Evolutionary conservation across 1,140 invertebrate genomes (phyloP).

Genomic region (Holcopasites calliopsidis): DNA sequence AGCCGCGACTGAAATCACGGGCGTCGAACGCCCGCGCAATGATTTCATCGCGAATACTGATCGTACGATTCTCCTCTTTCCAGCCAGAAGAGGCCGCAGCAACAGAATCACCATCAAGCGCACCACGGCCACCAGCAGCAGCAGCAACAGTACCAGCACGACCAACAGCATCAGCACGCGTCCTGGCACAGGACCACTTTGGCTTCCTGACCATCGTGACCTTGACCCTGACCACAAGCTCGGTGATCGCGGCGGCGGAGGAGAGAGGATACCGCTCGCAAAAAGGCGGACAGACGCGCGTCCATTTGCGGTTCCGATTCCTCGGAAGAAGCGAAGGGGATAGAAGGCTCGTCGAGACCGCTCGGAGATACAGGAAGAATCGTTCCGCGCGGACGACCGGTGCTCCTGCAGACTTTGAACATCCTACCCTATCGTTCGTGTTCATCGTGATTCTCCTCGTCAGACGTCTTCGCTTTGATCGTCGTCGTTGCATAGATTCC

Average conservation of each 20-base stretch:
- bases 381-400: background rate
- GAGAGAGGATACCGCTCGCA: background rate
- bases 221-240: slow-evolving; percentile 44
- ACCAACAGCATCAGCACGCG: slow-evolving; percentile 62
- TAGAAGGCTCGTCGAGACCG: background rate
- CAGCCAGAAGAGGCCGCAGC: slow-evolving; percentile 65
- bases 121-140: slow-evolving; percentile 25
- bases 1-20: background rate
- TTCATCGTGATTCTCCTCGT: slow-evolving; percentile 11
- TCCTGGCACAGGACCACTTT: slow-evolving; percentile 77
- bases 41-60: slow-evolving; percentile 15
- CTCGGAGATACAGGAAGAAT: background rate
- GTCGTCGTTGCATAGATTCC: background rate
- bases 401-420: background rate
- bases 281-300: background rate
- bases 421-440: background rate
- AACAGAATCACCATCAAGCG: slow-evolving; percentile 41
- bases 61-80: slow-evolving; percentile 39
- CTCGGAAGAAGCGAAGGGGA: background rate
- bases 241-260: slow-evolving; percentile 6
- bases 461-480: slow-evolving; percentile 10
- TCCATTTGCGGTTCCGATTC: slow-evolving; percentile 7
- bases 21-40: slow-evolving; percentile 1
- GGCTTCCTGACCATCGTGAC: slow-evolving; percentile 73
- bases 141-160: slow-evolving; percentile 51